Evolutionary conservation across 1,140 invertebrate genomes (phyloP).

Genomic region (Goniozus legneri): DNA sequence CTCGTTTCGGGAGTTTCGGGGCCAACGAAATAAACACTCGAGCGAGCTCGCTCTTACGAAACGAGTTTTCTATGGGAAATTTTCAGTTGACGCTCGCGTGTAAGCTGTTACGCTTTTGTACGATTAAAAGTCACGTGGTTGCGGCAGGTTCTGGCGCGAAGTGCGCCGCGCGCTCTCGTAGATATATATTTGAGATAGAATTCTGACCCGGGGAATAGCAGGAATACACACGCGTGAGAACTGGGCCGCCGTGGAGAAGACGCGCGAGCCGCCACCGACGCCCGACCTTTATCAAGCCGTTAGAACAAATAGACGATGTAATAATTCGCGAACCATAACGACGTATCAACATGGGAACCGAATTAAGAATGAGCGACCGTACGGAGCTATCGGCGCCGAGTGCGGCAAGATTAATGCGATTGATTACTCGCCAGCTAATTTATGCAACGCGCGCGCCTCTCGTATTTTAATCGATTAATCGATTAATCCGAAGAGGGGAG

Average conservation of each 20-base stretch:
- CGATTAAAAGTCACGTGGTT: too few species aligned
- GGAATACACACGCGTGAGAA: constrained; percentile 21
- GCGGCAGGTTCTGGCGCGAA: background rate
- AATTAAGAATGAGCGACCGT: constrained; percentile 11
- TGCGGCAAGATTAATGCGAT: constrained; percentile 4
- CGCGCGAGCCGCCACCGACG: too few species aligned
- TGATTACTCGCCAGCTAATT: constrained; percentile 5
- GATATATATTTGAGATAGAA: background rate
- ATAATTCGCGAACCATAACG: constrained; percentile 9
- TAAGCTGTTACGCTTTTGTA: too few species aligned
- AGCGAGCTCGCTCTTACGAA: too few species aligned
- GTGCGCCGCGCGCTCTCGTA: background rate
- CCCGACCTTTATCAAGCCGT: constrained; percentile 20
- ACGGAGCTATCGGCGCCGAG: background rate
- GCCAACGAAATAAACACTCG: too few species aligned
- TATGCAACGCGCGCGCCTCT: constrained; percentile 9
- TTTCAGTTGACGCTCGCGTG: background rate
- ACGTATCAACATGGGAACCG: background rate
- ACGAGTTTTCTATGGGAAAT: too few species aligned
- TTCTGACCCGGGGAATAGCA: background rate
- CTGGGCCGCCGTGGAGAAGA: constrained; percentile 20
- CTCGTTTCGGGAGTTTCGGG: too few species aligned
- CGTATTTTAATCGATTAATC: background rate
- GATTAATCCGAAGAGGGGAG: too few species aligned
- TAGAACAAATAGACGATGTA: constrained; percentile 12